Percentiles rank a stretch among this genome's conserved stretches.
These are phyloP conservation scores for Hydrophis major DNA, from an alignment of 2,797 vertebrate genomes.

Conservation along the genomic window DNA sequence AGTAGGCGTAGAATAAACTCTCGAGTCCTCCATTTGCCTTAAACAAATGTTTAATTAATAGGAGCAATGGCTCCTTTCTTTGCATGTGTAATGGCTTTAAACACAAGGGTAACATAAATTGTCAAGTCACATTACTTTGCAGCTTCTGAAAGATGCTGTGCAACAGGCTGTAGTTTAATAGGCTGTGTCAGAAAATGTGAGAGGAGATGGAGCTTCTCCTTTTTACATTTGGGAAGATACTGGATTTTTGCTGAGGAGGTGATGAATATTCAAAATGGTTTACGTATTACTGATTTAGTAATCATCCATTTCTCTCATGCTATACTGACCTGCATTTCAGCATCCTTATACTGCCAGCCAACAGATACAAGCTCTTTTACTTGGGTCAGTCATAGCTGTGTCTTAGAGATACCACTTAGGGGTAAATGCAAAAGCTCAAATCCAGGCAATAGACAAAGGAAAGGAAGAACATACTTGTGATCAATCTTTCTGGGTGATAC, in stretches of 20 bases:
- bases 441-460: neutral
- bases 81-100: conserved; percentile 42
- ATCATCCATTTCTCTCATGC: conserved; percentile 5
- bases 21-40: conserved; percentile 5
- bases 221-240: conserved; percentile 30
- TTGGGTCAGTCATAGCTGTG: conserved; percentile 1
- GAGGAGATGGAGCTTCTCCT: conserved; percentile 24
- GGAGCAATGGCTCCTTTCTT: conserved; percentile 30
- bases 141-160: conserved; percentile 33
- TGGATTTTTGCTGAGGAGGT: conserved; percentile 36
- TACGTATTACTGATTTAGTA: conserved; percentile 38
- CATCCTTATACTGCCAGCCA: conserved; percentile 21
- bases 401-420: neutral
- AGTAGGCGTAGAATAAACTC: neutral
- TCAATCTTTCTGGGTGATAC: neutral
- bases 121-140: conserved; percentile 32
- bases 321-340: conserved; percentile 7
- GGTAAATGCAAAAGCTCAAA: neutral
- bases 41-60: conserved; percentile 33
- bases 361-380: conserved; percentile 7
- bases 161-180: conserved; percentile 50
- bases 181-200: conserved; percentile 52
- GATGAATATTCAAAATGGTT: conserved; percentile 17
- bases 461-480: neutral
- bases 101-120: conserved; percentile 32